Conservation (phyloP, 2,797 vertebrate genomes). For the Pyrocephalus nanus region DNA sequence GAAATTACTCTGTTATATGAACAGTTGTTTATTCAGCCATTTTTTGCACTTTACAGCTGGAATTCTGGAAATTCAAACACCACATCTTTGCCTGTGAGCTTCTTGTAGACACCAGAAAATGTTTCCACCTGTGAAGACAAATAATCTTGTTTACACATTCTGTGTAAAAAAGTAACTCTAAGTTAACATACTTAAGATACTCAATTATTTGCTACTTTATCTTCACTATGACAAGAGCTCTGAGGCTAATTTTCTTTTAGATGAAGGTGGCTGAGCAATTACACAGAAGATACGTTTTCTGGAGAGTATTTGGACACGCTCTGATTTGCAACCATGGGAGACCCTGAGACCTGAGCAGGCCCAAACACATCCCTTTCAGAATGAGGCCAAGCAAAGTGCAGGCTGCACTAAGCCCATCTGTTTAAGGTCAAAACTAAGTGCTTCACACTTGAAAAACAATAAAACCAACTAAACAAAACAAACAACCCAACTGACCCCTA, state of each 20-base stretch:
- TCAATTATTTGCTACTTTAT: neutral
- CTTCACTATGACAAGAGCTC: neutral
- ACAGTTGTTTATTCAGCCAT: slow-evolving; percentile 89
- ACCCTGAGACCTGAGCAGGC: neutral
- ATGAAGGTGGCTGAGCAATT: neutral
- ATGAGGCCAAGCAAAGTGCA: neutral
- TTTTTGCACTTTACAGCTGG: slow-evolving; percentile 89
- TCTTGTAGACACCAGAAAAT: slow-evolving; percentile 98
- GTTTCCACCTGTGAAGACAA: slow-evolving; percentile 89
- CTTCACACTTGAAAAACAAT: neutral
- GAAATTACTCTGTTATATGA: slow-evolving; percentile 62
- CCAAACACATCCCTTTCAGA: rapidly evolving
- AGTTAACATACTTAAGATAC: neutral
- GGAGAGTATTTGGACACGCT: neutral
- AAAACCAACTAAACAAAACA: neutral
- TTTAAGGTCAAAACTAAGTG: neutral
- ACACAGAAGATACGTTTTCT: neutral
- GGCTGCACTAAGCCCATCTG: neutral
- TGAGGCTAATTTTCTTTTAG: neutral
- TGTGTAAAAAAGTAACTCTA: neutral
- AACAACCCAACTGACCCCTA: neutral
- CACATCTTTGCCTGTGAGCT: slow-evolving; percentile 99
- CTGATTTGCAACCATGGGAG: neutral
- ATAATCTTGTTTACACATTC: neutral
- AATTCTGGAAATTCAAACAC: slow-evolving; percentile 99